These are phyloP conservation scores for Nyctalus aviator DNA, from an alignment of 2,797 vertebrate genomes.

Conservation along the genomic window DNA sequence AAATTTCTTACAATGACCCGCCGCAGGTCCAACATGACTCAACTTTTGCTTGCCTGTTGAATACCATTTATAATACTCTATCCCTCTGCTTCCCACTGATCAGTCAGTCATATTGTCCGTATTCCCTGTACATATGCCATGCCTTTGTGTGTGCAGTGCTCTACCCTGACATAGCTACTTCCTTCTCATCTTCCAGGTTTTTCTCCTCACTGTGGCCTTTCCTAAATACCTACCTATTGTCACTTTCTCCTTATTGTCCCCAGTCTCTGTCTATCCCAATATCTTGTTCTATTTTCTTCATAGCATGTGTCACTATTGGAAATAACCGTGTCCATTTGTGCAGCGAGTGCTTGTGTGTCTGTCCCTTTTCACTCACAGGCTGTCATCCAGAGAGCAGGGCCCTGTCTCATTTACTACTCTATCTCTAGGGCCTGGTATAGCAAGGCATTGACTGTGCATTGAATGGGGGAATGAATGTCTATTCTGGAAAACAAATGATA, in stretches of 20 bases:
- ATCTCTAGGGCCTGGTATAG: not conserved
- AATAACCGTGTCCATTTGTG: not conserved
- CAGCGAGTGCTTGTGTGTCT: not conserved
- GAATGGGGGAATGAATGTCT: not conserved
- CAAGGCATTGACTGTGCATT: not conserved
- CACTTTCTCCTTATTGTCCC: not conserved
- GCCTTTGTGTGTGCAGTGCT: not conserved
- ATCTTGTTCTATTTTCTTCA: not conserved
- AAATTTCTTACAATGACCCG: slow-evolving; percentile 41
- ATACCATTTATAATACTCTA: not conserved
- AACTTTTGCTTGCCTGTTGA: not conserved
- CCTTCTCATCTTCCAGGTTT: not conserved
- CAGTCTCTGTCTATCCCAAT: not conserved
- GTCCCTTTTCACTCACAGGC: not conserved
- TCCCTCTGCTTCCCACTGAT: not conserved
- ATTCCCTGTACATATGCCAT: not conserved
- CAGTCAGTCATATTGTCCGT: not conserved
- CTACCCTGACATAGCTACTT: no score
- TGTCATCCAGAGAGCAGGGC: not conserved
- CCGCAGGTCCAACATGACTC: not conserved
- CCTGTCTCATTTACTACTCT: not conserved
- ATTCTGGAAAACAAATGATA: not conserved
- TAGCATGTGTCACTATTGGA: not conserved
- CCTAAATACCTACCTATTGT: not conserved
- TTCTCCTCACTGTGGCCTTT: not conserved